Evolutionary conservation across 2,113 vertebrate species (phyloP).

Genomic region (Smithornis capensis): DNA sequence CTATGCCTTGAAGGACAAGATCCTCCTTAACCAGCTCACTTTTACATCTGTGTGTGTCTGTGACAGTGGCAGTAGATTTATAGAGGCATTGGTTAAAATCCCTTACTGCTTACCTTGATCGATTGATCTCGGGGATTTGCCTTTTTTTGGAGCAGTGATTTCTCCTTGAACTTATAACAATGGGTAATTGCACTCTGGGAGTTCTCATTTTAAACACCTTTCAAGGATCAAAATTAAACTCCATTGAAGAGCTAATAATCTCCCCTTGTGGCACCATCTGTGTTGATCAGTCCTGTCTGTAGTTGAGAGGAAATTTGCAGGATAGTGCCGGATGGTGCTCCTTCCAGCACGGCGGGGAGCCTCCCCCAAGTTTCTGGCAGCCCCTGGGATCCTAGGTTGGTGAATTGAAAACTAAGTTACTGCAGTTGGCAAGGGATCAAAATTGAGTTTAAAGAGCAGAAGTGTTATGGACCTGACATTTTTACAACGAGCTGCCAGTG

Average conservation of each 20-base stretch:
- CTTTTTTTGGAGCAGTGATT: background rate
- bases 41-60: background rate
- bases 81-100: background rate
- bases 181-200: background rate
- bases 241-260: slow-evolving; percentile 35
- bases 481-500: background rate
- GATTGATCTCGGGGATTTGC: background rate
- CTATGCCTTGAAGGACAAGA: background rate
- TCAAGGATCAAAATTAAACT: slow-evolving; percentile 49
- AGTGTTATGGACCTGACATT: background rate
- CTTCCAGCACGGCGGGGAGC: background rate
- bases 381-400: background rate
- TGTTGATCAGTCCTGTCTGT: slow-evolving; percentile 40
- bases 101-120: background rate
- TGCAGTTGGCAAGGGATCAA: slow-evolving; percentile 3
- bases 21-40: background rate
- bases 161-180: slow-evolving; percentile 12
- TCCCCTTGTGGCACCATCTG: slow-evolving; percentile 42
- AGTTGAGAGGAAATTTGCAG: slow-evolving; percentile 24
- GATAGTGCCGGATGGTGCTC: background rate
- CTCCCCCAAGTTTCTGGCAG: background rate
- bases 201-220: slow-evolving; percentile 40
- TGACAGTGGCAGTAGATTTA: background rate
- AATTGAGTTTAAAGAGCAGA: slow-evolving; percentile 15
- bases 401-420: slow-evolving; percentile 19